Conservation (phyloP, 30 jellyfish, hydroid and myxozoan species). For the Hydractinia echinata region DNA sequence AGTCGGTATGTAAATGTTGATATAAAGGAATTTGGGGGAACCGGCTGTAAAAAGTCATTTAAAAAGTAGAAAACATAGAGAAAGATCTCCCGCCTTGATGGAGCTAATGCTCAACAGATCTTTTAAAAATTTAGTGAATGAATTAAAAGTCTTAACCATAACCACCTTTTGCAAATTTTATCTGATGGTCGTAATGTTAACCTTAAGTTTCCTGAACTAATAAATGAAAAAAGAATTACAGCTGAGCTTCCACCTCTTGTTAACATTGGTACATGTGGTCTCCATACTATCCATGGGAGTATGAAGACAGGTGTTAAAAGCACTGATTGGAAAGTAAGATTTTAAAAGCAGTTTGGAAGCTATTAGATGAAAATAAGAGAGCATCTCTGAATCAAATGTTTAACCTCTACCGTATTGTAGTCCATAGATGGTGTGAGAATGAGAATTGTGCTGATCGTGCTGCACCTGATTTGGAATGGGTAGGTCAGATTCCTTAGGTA, state of each 20-base stretch:
- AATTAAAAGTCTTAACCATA: not conserved
- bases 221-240: not conserved
- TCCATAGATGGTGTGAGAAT: slow-evolving; percentile 23
- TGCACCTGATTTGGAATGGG: not conserved
- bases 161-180: not conserved
- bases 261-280: not conserved
- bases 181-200: not conserved
- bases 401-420: not conserved
- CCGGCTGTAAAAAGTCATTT: not conserved
- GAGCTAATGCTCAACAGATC: too few species aligned
- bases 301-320: not conserved
- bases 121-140: not conserved
- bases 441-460: not conserved
- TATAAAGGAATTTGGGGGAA: not conserved
- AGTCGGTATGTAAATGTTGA: not conserved
- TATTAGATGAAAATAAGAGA: not conserved
- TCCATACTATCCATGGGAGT: not conserved
- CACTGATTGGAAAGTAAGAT: not conserved
- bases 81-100: not conserved
- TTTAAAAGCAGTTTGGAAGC: not conserved
- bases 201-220: not conserved
- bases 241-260: not conserved
- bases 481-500: not conserved
- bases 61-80: not conserved
- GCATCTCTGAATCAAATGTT: not conserved